Evolutionary conservation across 2,797 vertebrate genomes (phyloP), one percentile per base, ranked within the genome.

Genomic region (Hirundo rustica): DNA sequence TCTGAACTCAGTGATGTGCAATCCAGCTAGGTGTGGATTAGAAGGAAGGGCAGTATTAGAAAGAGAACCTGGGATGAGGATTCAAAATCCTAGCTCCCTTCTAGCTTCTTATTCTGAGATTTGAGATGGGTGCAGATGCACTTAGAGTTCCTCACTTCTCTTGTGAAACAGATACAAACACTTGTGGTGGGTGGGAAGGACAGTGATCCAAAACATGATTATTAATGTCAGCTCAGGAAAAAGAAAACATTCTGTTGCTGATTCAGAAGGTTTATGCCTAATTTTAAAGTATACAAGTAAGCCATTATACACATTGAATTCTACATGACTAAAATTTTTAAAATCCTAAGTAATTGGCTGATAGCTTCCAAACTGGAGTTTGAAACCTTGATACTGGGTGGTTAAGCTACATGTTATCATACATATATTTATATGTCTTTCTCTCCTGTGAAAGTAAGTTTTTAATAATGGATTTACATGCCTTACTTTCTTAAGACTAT

Each of bases 111-210:
- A 21, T 74, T 76, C 48, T 58, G 50, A 71, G 30, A 42, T 47
- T 73, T 34, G 11, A 76, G 32, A 34, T 9, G 13, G 10, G 18
- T 70, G 26, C 1, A 5, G 18, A 16, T 62, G 10, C 2, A 1
- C 16, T 44, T 77, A 57, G 57, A 64, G 6, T 20, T 75, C 22
- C 22, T 71, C 0, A 0, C 7, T 67, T 79, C 11, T 1, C 11
- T 73, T 2, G 0, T 40, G 42, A 66, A 72, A 66, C 20, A 34
- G 3, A 7, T 42, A 54, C 13, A 47, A 78, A 48, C 5, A 29
- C 4, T 34, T 61, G 38, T 7, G 10, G 50, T 40, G 17, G 6
- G 5, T 62, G 40, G 20, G 32, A 10, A 93, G 7, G 7, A 2
- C 40, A 48, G 5, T 36, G 54, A 81, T 45, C 19, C 10, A 57